Base-by-base conservation (phyloP, 2,113 vertebrate genomes). In the Symphodus melops region DNA sequence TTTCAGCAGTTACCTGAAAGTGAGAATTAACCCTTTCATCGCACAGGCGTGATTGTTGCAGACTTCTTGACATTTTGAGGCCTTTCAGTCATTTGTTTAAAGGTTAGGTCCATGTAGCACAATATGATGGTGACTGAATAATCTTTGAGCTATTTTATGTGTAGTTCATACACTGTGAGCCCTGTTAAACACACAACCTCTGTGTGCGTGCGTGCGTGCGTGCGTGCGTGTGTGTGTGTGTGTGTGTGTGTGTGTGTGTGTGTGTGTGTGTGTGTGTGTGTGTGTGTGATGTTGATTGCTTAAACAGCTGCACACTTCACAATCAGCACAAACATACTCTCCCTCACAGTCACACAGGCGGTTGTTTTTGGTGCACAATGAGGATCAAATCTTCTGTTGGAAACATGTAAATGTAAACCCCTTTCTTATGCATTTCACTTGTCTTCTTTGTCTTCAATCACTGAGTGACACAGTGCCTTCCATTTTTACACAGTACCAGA, bases 221-320 rank as follows among this genome's bases (percentile, higher is more conserved):
- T 48, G 42, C 25, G 44, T 20, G 11, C 16, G 17, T 33, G 36
- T 4, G 3, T 59, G 19, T n/a, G 48, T 20, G 7, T n/a, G 8
- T 20, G 46, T 19, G 42, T 23, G 53, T n/a, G 10, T 19, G 20
- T 28, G 41, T 3, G 3, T 63, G 46, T 17, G 46, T 19, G 14
- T 71, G 33, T 59, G 37, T 64, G 48, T 51, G 19, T 37, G 21
- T 71, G 55, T 52, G 68, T 69, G 41, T 36, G 28, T 36, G 52
- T 23, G 10, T 21, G n/a, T 25, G 39, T 63, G 76, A 77, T 76
- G 66, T 44, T 12, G 17, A 54, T 68, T 82, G 84, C 58, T 84
- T 82, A 69, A 70, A 80, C 81, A 89, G 84, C 79, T 86, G 76
- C 84, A 64, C 28, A 68, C 56, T 67, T 68, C 20, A 58, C 28